Base-by-base conservation (phyloP, 2,797 vertebrate species). In the Naso thynnoides region DNA sequence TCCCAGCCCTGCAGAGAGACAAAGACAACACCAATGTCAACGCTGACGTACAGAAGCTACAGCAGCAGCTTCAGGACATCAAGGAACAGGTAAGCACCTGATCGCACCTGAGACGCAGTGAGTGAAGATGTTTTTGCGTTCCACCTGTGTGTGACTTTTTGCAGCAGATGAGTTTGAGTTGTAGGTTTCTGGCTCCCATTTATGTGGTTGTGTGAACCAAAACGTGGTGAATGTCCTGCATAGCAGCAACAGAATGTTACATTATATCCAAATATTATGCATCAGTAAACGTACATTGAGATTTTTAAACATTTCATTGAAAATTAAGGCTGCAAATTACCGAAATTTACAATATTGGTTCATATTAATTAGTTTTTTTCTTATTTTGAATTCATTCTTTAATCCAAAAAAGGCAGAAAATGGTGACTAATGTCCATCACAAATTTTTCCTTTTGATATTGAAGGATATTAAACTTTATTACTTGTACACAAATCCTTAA, bases 21-120 rank as follows among this genome's bases (percentile, higher is more conserved):
- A 99, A 99, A 79, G 98, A 99, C 89, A 99, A 99, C 90, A 99
- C 98, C 39, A 99, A 99, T 42, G 97, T 99, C 88, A 99, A 99
- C 23, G 98, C 98, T 0, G 98, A 99, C 38, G 98, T 99, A 15
- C 98, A 99, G 86, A 99, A 99, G 82, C 92, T 99, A 36, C 98
- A 99, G 85, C 98, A 99, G 56, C 98, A 99, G 89, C 94, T 99
- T 60, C 98, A 99, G 89, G 98, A 99, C 94, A 99, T 99, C 88
- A 99, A 99, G 76, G 98, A 99, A 59, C 98, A 99, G 96, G 98
- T 99, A 88, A 76, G 62, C n/a, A n/a, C n/a, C n/a, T n/a, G n/a
- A n/a, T n/a, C 13, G 33, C 33, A 9, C 13, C 33, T 36, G 33
- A 2, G 33, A 36, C 13, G 33, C 33, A 36, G 33, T 9, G 9